These are phyloP conservation scores for Phalacrocorax carbo DNA, from an alignment of 2,113 vertebrate species.

Conservation along the genomic window DNA sequence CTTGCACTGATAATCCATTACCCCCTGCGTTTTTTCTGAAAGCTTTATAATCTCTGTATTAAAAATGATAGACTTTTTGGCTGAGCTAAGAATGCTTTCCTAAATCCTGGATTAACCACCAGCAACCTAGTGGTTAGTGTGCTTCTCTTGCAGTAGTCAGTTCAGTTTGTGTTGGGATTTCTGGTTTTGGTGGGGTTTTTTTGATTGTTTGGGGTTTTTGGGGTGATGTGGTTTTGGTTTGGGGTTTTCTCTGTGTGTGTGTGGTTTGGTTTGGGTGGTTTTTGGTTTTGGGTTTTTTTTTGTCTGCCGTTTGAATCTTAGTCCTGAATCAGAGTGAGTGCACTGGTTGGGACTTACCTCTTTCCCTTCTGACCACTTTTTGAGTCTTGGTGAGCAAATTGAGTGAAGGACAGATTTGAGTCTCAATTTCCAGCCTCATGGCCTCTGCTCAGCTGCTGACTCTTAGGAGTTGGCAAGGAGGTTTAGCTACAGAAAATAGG, in stretches of 20 bases:
- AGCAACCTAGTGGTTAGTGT: neutral
- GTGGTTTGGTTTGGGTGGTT: neutral
- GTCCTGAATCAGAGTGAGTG: neutral
- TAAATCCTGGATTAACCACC: conserved; percentile 36
- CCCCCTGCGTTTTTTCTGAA: neutral
- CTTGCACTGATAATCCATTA: neutral
- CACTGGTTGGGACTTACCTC: too few species aligned
- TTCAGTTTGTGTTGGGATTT: neutral
- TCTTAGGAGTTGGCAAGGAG: neutral
- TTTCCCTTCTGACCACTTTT: neutral
- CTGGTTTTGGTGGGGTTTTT: neutral
- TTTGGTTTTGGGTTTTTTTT: neutral
- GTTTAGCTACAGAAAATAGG: neutral
- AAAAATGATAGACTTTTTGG: neutral
- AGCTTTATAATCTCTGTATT: neutral
- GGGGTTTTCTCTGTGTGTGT: neutral
- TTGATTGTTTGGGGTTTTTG: neutral
- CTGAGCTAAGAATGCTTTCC: neutral
- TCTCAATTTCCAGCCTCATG: neutral
- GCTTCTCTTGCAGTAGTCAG: neutral
- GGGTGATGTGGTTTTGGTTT: neutral
- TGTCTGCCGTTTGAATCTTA: neutral
- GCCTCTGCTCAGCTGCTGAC: neutral
- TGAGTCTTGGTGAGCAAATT: neutral
- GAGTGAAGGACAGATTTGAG: neutral